phyloP scores from a whole-genome alignment of 2,888 invertebrate genomes.

The Lasioglossum marginatum region DNA sequence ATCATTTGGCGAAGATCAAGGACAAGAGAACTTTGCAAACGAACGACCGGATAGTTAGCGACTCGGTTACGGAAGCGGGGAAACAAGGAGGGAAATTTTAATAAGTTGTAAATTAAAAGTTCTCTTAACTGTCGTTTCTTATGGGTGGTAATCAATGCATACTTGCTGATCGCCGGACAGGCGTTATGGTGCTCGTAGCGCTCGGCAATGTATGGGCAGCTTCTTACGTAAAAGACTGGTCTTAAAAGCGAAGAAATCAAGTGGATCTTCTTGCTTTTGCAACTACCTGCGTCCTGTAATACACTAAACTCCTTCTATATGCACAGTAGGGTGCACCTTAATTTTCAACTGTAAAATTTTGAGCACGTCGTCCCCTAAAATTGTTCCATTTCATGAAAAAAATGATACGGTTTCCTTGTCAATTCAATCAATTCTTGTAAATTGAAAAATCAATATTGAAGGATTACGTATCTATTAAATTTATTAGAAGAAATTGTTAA shows the following conservation, averaged over 20 bases:
- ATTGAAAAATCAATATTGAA: no score
- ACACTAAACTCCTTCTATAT: neutral
- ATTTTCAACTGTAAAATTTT: no score
- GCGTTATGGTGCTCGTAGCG: slow-evolving; percentile 30
- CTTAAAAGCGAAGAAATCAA: slow-evolving; percentile 24
- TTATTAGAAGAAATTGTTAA: no score
- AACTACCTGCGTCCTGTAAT: neutral
- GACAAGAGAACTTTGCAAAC: slow-evolving; percentile 61
- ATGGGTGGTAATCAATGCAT: slow-evolving; percentile 77
- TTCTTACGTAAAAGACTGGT: slow-evolving; percentile 11
- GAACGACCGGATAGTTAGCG: slow-evolving; percentile 62
- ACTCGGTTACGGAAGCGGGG: slow-evolving; percentile 43
- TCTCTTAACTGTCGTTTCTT: slow-evolving; percentile 73
- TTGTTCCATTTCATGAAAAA: no score
- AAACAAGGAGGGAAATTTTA: slow-evolving; percentile 68
- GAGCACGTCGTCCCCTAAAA: no score
- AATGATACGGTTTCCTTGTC: no score
- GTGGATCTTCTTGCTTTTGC: neutral
- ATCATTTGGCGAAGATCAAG: slow-evolving; percentile 72
- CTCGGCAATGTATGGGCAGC: slow-evolving; percentile 10
- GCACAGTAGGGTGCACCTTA: no score
- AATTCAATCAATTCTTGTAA: no score
- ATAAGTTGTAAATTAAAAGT: slow-evolving; percentile 79
- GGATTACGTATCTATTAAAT: no score
- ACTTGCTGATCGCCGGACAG: slow-evolving; percentile 1